Evolutionary conservation across 2,888 invertebrate genomes (phyloP), one percentile per base, ranked within the genome.

Genomic region (Hirtodrosophila histrioides): DNA sequence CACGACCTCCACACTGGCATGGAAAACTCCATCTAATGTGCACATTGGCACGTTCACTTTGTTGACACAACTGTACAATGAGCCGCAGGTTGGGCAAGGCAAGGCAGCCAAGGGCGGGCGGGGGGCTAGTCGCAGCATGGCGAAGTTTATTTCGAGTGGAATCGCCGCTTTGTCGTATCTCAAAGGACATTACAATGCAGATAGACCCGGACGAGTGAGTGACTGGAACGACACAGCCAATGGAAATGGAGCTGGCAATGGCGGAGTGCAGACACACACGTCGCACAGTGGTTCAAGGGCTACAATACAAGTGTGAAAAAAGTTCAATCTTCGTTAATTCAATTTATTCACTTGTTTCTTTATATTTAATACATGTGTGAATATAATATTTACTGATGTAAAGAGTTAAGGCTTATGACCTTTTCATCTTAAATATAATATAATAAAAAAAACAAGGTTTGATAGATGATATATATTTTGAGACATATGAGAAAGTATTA

Each of bases 131-230:
- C 63, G 56, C 61, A 63, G 66, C 55, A 60, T 55, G 74, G 54
- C 68, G 65, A 85, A 85, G 81, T 87, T 81, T 87, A 87, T 85
- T 82, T 82, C 86, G 83, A 82, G 83, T 88, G 75, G 86, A 87
- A 81, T 81, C 82, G 82, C 82, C 82, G 88, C 78, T 85, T 88
- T 74, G 75, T 70, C 83, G 79, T 83, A 83, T 83, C 82, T 88
- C 88, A 75, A 67, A 83, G 88, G 86, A 83, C 88, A 88, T 83
- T 83, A 88, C 88, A 85, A 86, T 83, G 82, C 88, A 83, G 82
- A 83, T 88, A 88, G 86, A 82, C 69, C 66, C 54, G 63, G 78
- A 74, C 69, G 68, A 81, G 76, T 72, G 86, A 82, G 75, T 72
- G 78, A 78, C 75, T 87, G 82, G 53, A 87, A 82, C 70, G 81